These are phyloP conservation scores for Phaetusa simplex DNA, from an alignment of 2,113 vertebrate genomes.

Conservation along the genomic window DNA sequence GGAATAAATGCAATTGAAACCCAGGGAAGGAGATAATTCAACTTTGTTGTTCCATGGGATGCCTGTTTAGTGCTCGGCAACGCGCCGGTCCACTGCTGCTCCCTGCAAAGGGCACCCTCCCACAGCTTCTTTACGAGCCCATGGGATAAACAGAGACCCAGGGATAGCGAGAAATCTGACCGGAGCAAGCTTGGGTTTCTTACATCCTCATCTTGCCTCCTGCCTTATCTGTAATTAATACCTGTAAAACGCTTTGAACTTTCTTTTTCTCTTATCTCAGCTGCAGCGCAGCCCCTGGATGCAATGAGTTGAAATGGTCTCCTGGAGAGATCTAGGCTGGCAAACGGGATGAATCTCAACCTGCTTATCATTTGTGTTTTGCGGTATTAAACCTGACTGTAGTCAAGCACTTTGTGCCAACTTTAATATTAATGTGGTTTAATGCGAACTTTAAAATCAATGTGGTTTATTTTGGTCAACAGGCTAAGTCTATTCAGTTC, in stretches of 20 bases:
- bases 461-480: not conserved
- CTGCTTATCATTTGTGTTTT: not conserved
- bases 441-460: not conserved
- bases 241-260: not conserved
- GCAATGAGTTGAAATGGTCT: not conserved
- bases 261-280: slow-evolving; percentile 20
- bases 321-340: not conserved
- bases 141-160: not conserved
- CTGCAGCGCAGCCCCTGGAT: not conserved
- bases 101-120: not conserved
- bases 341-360: not conserved
- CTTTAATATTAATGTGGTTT: not conserved
- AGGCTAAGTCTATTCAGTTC: not conserved
- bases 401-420: not conserved
- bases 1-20: not conserved
- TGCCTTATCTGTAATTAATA: slow-evolving; percentile 1
- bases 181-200: not conserved
- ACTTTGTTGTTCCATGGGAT: not conserved
- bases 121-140: not conserved
- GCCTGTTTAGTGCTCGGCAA: not conserved
- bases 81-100: not conserved
- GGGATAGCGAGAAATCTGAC: not conserved
- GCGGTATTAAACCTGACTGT: not conserved
- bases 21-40: not conserved
- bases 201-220: not conserved